Evolutionary conservation across 2,113 vertebrate genomes (phyloP).

Genomic region (Capreolus pygargus): DNA sequence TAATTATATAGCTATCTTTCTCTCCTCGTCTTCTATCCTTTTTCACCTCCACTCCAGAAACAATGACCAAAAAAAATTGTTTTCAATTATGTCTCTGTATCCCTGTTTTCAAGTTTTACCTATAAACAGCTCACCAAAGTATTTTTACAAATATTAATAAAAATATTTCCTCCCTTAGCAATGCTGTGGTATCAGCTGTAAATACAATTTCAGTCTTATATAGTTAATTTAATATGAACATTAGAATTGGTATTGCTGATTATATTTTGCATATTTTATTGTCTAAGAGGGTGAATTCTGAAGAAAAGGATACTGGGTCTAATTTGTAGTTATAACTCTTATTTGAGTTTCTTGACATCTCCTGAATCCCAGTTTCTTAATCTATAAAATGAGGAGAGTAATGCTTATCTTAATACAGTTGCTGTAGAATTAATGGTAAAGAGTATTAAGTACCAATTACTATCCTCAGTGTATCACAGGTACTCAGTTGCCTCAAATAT

Average conservation of each 20-base stretch:
- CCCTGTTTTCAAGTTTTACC: not conserved
- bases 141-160: not conserved
- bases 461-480: not conserved
- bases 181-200: not conserved
- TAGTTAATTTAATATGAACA: not conserved
- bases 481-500: not conserved
- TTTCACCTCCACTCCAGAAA: not conserved
- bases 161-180: not conserved
- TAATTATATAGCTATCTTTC: not conserved
- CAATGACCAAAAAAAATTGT: not conserved
- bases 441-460: not conserved
- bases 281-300: not conserved
- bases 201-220: not conserved
- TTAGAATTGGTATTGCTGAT: not conserved
- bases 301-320: not conserved
- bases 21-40: not conserved
- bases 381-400: not conserved
- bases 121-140: not conserved
- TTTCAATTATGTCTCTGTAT: not conserved
- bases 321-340: not conserved
- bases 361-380: not conserved
- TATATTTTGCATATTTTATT: not conserved
- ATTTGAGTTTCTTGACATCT: not conserved
- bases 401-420: not conserved
- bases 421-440: not conserved